These are phyloP conservation scores for Unio delphinus DNA, from an alignment of 2,888 invertebrate species.

Conservation along the genomic window DNA sequence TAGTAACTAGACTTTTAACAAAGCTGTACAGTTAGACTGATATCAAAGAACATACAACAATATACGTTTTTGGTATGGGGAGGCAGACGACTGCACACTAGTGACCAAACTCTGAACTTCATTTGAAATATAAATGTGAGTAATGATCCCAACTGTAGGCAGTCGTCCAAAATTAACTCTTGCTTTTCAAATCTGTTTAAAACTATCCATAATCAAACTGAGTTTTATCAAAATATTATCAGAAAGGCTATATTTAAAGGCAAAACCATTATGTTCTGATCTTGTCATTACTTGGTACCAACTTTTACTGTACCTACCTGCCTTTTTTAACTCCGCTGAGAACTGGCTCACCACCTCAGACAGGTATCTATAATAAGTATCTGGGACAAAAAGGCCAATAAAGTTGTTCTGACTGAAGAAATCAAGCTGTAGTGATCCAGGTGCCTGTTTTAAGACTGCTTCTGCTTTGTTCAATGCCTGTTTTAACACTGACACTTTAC, in stretches of 20 bases:
- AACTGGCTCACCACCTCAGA: slow-evolving; percentile 85
- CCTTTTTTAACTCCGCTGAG: slow-evolving; percentile 79
- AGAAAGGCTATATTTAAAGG: neutral
- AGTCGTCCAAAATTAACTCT: too few relatives aligned
- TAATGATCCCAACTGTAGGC: too few relatives aligned
- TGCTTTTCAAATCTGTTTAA: too few relatives aligned
- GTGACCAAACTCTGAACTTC: too few relatives aligned
- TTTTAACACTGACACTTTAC: slow-evolving; percentile 57
- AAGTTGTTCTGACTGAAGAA: slow-evolving; percentile 90
- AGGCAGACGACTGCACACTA: too few relatives aligned
- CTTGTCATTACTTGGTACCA: neutral
- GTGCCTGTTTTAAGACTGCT: slow-evolving; percentile 72
- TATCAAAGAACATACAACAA: too few relatives aligned
- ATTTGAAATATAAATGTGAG: too few relatives aligned
- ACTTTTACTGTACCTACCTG: slow-evolving; percentile 40
- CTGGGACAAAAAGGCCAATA: slow-evolving; percentile 90
- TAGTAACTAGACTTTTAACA: too few relatives aligned
- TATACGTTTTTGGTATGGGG: too few relatives aligned
- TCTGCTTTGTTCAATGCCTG: slow-evolving; percentile 75
- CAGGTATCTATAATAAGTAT: slow-evolving; percentile 85
- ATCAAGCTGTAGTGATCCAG: slow-evolving; percentile 76
- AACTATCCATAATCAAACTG: neutral
- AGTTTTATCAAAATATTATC: neutral
- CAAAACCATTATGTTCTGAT: neutral
- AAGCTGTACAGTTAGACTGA: too few relatives aligned